A percentile compares a stretch with the other conserved stretches of the same genome.
phyloP scores from a whole-genome alignment of 2,113 vertebrate species.

The Cryptomyrus ogoouensis region DNA sequence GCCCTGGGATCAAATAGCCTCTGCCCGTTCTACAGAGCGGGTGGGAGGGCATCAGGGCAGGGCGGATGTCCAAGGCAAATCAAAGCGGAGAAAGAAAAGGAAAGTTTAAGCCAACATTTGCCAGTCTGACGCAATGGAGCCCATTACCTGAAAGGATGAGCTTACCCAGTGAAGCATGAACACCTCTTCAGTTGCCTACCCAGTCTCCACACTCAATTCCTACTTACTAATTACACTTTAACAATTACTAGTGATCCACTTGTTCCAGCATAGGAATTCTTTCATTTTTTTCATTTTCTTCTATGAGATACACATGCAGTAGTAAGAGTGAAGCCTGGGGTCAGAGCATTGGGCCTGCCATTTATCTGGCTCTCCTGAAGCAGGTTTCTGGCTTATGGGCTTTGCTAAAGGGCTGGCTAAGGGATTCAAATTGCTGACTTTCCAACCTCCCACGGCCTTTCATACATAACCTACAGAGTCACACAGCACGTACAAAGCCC shows the following conservation, averaged over 20 bases:
- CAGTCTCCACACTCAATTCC: slow-evolving; percentile 42
- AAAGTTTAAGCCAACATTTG: slow-evolving; percentile 75
- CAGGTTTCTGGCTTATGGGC: background rate
- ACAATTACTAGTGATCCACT: background rate
- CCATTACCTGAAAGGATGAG: slow-evolving; percentile 73
- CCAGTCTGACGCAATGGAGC: slow-evolving; percentile 74
- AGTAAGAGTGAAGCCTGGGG: background rate
- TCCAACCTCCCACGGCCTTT: background rate
- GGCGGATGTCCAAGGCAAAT: slow-evolving; percentile 81
- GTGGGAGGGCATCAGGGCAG: background rate
- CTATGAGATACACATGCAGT: background rate
- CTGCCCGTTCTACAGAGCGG: slow-evolving; percentile 73
- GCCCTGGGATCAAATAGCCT: slow-evolving; percentile 76
- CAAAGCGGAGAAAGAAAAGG: slow-evolving; percentile 69
- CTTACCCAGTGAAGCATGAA: slow-evolving; percentile 73
- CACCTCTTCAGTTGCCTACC: slow-evolving; percentile 42
- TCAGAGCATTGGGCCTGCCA: background rate
- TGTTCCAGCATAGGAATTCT: background rate
- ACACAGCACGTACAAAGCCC: background rate
- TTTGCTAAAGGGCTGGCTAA: background rate
- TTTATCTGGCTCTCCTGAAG: background rate
- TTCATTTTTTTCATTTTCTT: background rate
- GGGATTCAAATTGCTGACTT: background rate
- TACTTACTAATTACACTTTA: background rate
- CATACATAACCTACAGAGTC: background rate